Base-by-base conservation (phyloP, 2,797 vertebrate species). In the Sebastes kiyomatsui region DNA sequence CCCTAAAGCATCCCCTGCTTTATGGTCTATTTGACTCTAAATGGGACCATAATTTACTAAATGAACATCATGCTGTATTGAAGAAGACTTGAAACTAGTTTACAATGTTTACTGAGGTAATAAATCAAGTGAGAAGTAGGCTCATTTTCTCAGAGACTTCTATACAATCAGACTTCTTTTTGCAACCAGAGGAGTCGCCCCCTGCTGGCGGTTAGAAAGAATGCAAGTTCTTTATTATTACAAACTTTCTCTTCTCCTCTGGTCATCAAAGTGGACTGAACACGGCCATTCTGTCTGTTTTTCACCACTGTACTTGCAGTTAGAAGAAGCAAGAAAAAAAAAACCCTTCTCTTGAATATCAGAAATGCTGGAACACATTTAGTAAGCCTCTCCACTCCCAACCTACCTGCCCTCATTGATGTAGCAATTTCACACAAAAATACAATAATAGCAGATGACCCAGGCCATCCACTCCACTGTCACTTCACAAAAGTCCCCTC, bases 391-490 rank as follows among this genome's bases (percentile, higher is more conserved):
- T 83, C 54, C 61, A 61, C 72, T 86, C 23, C 76, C 54, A 87
- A 69, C 77, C 83, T 70, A 62, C 81, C 80, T 83, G 65, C 67
- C 78, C 87, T 86, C 85, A 90, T 67, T 87, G 81, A 91, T 85
- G 87, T 71, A 67, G 80, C 86, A 91, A 83, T 90, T 88, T 85
- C 64, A 85, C 75, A 76, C 81, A 81, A 73, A 89, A 83, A 90
- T 79, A 85, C 81, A 84, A 86, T 86, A 89, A 88, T 77, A 68
- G 86, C 85, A 62, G 70, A 82, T 79, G 87, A 89, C 88, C 83
- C 42, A 12, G 76, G 75, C 84, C 83, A 75, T 83, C 83, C 71
- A 71, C 88, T 90, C 71, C 61, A 81, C 72, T 85, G 82, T 87
- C 83, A 58, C 86, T 89, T 83, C 82, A 79, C 67, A 75, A 76